phyloP scores from a whole-genome alignment of 2,888 invertebrate species.

The Torymus tubicola region DNA sequence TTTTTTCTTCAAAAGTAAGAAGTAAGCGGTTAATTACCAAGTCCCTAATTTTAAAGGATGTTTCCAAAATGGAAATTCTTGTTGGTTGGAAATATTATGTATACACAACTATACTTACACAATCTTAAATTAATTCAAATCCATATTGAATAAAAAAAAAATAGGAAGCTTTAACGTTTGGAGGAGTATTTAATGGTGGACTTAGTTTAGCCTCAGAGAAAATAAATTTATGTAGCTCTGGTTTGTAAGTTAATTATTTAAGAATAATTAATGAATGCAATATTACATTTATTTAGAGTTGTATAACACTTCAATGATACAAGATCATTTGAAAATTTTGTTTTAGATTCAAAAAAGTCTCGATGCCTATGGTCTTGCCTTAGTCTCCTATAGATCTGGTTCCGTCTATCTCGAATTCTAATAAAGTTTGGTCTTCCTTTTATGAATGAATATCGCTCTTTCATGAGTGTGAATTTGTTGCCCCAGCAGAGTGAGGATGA shows the following conservation, averaged over 20 bases:
- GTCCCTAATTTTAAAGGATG: constrained; percentile 95
- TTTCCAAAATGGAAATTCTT: constrained; percentile 87
- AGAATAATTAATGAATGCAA: constrained; percentile 92
- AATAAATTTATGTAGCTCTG: constrained; percentile 84
- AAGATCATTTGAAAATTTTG: too few species aligned
- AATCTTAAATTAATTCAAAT: constrained; percentile 89
- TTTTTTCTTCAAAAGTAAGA: constrained; percentile 90
- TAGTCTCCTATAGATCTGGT: too few species aligned
- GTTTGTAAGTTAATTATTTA: constrained; percentile 86
- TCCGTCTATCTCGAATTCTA: too few species aligned
- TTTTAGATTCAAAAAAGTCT: too few species aligned
- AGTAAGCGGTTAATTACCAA: constrained; percentile 88
- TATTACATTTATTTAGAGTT: constrained; percentile 84
- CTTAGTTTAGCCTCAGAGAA: constrained; percentile 86
- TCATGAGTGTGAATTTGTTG: too few species aligned
- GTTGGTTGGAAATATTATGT: too few species aligned
- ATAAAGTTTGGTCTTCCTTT: too few species aligned
- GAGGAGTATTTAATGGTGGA: constrained; percentile 89
- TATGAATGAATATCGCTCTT: too few species aligned
- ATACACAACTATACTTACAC: too few species aligned
- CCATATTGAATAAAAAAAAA: constrained; percentile 88
- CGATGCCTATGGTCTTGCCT: too few species aligned
- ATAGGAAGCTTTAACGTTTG: constrained; percentile 88
- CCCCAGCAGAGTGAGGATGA: too few species aligned
- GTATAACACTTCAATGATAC: too few species aligned